Evolutionary conservation across 2,113 vertebrate species (phyloP), one percentile per base, ranked within the genome.

Genomic region (Tetraodon nigroviridis): DNA sequence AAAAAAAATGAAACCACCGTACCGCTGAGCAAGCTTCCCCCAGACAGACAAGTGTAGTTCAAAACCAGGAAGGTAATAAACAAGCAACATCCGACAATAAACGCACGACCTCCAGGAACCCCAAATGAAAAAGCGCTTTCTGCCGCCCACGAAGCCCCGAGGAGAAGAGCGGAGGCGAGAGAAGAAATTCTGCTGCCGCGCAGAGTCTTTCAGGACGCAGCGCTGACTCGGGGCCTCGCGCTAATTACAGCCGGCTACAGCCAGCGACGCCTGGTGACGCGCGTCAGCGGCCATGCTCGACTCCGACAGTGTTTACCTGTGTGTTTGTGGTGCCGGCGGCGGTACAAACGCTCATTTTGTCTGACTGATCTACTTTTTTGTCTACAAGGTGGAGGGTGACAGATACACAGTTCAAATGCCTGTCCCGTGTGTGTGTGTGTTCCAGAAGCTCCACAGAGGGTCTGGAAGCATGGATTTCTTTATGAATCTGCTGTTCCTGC

Each of bases 41-140:
- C 0, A 11, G 60, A 51, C 55, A 37, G 32, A 37, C 32, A 61
- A 75, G 71, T 73, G 42, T 40, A 67, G 73, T 82, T 80, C 62
- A 74, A 70, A 80, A 74, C 45, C 57, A 61, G 53, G 50, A 71
- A 71, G 5, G 69, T 70, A 81, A 84, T 78, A 81, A 83, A 77
- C 76, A 76, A 78, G 62, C 59, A 76, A 64, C 61, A 73, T 52
- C 60, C 58, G 19, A 58, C 72, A 72, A 81, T 81, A 75, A 79
- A 78, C 15, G 1, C 44, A 15, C 44, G 2, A 15, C 76, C 73
- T 41, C 19, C 65, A 82, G 79, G 61, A 69, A 68, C 53, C 71
- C 75, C 20, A 78, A 81, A 83, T 79, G 78, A 75, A 78, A 79
- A 81, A 82, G 8, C 63, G 76, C 73, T 68, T 44, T 67, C 72